Percentiles rank a stretch among this genome's conserved stretches.
phyloP scores from a whole-genome alignment of 2,797 vertebrate species.

The Myripristis murdjan region DNA sequence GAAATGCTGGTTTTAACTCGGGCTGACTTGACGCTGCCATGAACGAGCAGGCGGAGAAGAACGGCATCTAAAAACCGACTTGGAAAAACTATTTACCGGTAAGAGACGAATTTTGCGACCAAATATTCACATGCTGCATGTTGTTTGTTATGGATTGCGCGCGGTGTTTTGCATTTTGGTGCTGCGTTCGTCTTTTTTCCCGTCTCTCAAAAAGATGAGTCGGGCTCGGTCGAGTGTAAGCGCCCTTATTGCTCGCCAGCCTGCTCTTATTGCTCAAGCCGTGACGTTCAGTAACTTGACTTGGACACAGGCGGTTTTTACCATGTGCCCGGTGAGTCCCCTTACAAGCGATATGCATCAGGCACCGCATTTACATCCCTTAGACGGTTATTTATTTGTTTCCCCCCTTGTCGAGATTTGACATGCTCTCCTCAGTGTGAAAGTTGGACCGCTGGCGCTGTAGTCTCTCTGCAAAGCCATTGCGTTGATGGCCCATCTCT shows the following conservation, averaged over 20 bases:
- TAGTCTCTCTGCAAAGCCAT: slow-evolving; percentile 71
- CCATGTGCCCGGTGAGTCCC: slow-evolving; percentile 72
- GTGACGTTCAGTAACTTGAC: slow-evolving; percentile 89
- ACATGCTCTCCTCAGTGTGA: slow-evolving; percentile 66
- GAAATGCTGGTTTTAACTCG: background rate
- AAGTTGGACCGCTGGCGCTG: slow-evolving; percentile 81
- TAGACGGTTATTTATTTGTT: background rate
- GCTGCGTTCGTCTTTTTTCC: slow-evolving; percentile 86
- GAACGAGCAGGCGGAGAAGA: slow-evolving; percentile 89
- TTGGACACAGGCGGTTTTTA: slow-evolving; percentile 78
- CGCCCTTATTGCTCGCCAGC: slow-evolving; percentile 82
- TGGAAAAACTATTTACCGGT: slow-evolving; percentile 93
- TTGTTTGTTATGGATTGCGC: slow-evolving; percentile 67
- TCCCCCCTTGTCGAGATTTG: slow-evolving; percentile 19
- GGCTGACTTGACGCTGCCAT: slow-evolving; percentile 55
- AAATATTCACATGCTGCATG: slow-evolving; percentile 79
- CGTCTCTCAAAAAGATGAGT: slow-evolving; percentile 89
- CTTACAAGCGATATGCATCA: slow-evolving; percentile 26
- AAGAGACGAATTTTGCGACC: slow-evolving; percentile 84
- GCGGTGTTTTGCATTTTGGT: slow-evolving; percentile 73
- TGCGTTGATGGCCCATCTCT: slow-evolving; percentile 75
- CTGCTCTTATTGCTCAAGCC: slow-evolving; percentile 80
- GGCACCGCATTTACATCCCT: slow-evolving; percentile 25
- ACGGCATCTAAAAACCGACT: slow-evolving; percentile 88
- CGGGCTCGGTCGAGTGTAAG: slow-evolving; percentile 84